Conservation (phyloP, 2,888 invertebrate species). For the Tachina grossa region DNA sequence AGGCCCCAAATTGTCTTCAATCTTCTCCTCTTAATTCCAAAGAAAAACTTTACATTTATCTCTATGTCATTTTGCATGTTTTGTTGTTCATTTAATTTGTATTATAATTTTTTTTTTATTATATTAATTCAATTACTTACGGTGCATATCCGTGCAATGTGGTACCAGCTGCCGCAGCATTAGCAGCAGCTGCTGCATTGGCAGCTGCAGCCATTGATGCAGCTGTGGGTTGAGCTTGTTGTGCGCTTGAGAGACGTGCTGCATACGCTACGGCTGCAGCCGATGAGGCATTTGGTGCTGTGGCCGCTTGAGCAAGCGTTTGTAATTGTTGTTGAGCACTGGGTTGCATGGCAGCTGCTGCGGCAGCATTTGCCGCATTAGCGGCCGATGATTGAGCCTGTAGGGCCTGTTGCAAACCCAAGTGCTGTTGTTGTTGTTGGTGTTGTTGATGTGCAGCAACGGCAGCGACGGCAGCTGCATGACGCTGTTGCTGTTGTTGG, state of each 20-base stretch:
- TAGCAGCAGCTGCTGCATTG: constrained; percentile 88
- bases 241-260: constrained; percentile 77
- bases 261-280: constrained; percentile 80
- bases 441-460: constrained; percentile 86
- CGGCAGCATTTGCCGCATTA: constrained; percentile 82
- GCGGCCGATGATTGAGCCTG: constrained; percentile 84
- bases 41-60: constrained; percentile 52
- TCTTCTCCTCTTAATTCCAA: constrained; percentile 3
- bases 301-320: constrained; percentile 84
- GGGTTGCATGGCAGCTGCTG: constrained; percentile 82
- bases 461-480: constrained; percentile 83
- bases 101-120: constrained; percentile 30
- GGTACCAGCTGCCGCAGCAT: constrained; percentile 88
- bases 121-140: constrained; percentile 86
- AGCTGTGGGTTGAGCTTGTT: constrained; percentile 83
- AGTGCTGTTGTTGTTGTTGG: constrained; percentile 74
- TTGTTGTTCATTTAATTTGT: constrained; percentile 46
- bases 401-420: constrained; percentile 76
- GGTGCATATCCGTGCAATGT: constrained; percentile 95
- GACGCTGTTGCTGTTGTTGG: constrained; percentile 83
- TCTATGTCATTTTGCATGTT: constrained; percentile 47
- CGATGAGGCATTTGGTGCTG: constrained; percentile 76
- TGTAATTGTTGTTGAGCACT: constrained; percentile 82
- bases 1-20: not conserved
- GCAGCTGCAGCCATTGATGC: constrained; percentile 86